Evolutionary conservation across 2,113 vertebrate species (phyloP), one percentile per base, ranked within the genome.

Genomic region (Balaeniceps rex): DNA sequence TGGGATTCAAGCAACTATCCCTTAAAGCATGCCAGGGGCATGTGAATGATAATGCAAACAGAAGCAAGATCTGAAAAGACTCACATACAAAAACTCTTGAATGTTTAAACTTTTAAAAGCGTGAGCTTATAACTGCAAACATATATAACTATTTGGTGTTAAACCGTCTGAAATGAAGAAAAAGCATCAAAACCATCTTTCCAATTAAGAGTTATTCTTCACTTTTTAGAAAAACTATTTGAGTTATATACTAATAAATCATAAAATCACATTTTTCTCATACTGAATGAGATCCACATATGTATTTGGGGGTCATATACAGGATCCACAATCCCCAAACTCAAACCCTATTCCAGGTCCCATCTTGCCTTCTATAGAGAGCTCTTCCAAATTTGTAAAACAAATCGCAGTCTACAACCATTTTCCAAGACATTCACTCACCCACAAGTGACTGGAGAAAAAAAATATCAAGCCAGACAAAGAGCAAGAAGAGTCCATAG

Each of bases 21-120:
- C 93, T 97, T 95, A 92, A 89, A 96, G 81, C 89, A 89, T 79
- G 85, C 85, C 89, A 95, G 85, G 42, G 60, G 85, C 95, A 93
- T 76, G 23, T 66, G 85, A 95, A 97, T 89, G 77, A 66, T 78
- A 93, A 92, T 85, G 71, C n/a, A 82, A 90, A 65, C 71, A 83
- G 72, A 85, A 95, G 51, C 14, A 85, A 84, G 40, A 70, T 80
- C 60, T 93, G 64, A 91, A 77, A 77, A 96, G 55, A 55, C 42
- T 82, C 65, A 34, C 21, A 38, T 28, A 25, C 21, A 93, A 81
- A 89, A 90, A 78, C 57, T 71, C 69, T 92, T 81, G 68, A 85
- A 72, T 94, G 93, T 74, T 82, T 69, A 51, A 96, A 86, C 42
- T 95, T 94, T 77, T 46, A 52, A 83, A 89, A 91, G 25, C 64